Evolutionary conservation across 2,888 invertebrate species (phyloP).

Genomic region (Sphaerophoria taeniata): DNA sequence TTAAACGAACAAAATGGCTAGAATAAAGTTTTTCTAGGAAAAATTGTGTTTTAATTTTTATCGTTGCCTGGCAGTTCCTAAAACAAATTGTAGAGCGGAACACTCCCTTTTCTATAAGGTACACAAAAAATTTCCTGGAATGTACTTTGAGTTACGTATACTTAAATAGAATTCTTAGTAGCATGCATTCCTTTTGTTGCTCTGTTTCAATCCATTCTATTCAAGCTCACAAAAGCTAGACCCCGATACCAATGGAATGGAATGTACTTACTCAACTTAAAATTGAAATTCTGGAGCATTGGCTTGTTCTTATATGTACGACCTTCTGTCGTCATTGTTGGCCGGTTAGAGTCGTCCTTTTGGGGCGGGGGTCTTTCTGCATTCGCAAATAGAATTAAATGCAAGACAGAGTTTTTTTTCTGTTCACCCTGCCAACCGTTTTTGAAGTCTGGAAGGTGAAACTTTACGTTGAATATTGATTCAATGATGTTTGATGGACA

Average conservation of each 20-base stretch:
- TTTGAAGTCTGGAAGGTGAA: constrained; percentile 21
- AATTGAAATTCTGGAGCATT: constrained; percentile 65
- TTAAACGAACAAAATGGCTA: not conserved
- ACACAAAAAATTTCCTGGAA: constrained; percentile 15
- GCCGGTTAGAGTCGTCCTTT: not conserved
- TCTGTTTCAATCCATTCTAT: not conserved
- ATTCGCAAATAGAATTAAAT: constrained; percentile 61
- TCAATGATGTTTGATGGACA: constrained; percentile 40
- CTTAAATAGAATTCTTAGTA: not conserved
- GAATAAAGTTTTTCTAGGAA: not conserved
- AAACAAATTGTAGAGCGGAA: too few relatives aligned
- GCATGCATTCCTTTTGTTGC: constrained; percentile 37
- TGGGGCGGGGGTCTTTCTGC: constrained; percentile 28
- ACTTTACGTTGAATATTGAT: constrained; percentile 65
- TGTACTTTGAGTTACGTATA: constrained; percentile 6
- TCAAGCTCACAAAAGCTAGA: not conserved
- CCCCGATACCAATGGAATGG: constrained; percentile 31
- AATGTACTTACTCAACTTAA: constrained; percentile 71
- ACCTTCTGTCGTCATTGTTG: too few relatives aligned
- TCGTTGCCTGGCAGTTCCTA: not conserved
- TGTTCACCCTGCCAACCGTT: not conserved
- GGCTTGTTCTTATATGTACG: not conserved
- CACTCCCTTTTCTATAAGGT: not conserved
- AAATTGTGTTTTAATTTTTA: not conserved
- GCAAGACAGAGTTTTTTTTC: constrained; percentile 46